Conservation (phyloP, 2,113 vertebrate genomes). For the Argyrosomus japonicus region DNA sequence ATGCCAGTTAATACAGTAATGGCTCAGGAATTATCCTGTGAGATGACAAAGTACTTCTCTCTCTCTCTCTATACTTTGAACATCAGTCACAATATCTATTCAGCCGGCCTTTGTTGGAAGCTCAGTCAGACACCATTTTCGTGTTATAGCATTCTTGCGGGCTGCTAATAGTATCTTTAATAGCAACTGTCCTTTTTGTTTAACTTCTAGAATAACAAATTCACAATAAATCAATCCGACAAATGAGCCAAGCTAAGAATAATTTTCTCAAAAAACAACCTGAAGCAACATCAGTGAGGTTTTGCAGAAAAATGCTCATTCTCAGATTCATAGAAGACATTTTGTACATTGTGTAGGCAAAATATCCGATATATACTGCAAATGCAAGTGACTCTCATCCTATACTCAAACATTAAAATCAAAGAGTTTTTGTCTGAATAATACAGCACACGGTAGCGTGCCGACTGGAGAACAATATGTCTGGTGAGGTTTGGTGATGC, state of each 20-base stretch:
- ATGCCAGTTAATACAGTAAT: no score
- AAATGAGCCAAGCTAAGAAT: neutral
- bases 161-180: no score
- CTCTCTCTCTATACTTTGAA: no score
- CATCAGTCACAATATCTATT: no score
- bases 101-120: no score
- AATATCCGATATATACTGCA: neutral
- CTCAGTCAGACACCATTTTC: no score
- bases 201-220: no score
- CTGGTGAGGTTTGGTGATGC: slow-evolving; percentile 39
- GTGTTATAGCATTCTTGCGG: no score
- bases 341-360: neutral
- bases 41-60: no score
- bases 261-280: neutral
- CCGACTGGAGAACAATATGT: slow-evolving; percentile 27
- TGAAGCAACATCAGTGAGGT: neutral
- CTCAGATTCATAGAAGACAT: no score
- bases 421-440: neutral
- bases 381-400: neutral
- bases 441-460: neutral
- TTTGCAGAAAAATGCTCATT: neutral
- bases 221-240: neutral
- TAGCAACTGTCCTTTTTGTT: no score
- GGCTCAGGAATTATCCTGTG: no score
- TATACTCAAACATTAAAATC: neutral